Base-by-base conservation (phyloP, 2,888 invertebrate species). In the Steinernema carpocapsae region DNA sequence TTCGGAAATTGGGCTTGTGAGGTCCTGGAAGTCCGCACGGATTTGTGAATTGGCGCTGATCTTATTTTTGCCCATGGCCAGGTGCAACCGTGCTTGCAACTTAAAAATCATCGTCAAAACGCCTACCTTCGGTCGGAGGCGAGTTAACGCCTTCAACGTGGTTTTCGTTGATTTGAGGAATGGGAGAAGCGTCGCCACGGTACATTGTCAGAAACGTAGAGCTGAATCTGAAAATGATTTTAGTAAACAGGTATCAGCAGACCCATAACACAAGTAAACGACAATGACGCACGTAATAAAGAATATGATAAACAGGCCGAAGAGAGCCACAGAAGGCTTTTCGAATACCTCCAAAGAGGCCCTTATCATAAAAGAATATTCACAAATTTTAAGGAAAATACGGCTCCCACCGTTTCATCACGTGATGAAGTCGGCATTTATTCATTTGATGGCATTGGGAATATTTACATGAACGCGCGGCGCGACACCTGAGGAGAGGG, bases 381-480 rank as follows among this genome's bases (percentile, higher is more conserved):
- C 64, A 64, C 32, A 64, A 37, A 52, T 22, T 37, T 37, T 52
- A 2, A 10, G 52, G 52, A 52, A 52, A 22, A 64, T 17, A 32
- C 29, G 32, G 64, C 64, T 17, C 2, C 32, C 29, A 64, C 17
- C 24, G 64, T 3, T 6, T 29, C 37, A 32, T 29, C 64, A 32
- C 32, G 64, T 64, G 64, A 64, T 29, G 64, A 64, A 10, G 37
- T 22, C 52, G 24, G 52, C 2, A 64, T 32, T 64, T 64, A 64
- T 64, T 64, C 64, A 64, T 64, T 26, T n/a, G 4, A 37, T n/a
- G 12, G 22, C 52, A 10, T 24, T 22, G 52, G 7, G 24, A 22
- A 12, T 17, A 64, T 19, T 29, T 17, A 22, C 64, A 37, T 17
- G 29, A 64, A 64, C 32, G 29, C 17, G 12, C 17, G 37, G 32